Conservation (phyloP, 2,888 invertebrate species). For the Cosmorhoe ocellata region DNA sequence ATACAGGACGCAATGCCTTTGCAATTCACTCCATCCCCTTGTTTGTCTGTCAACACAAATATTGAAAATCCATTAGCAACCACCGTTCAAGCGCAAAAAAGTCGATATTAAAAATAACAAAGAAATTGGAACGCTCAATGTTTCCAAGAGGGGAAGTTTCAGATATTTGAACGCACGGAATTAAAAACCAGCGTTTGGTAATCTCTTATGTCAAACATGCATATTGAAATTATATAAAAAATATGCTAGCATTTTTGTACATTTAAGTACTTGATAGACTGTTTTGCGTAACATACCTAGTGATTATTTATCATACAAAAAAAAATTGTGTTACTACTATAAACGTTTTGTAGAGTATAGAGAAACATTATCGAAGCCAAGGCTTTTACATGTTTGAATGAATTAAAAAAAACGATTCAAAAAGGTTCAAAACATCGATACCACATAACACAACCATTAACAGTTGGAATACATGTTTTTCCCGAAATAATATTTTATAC, state of each 20-base stretch:
- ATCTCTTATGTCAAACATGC: constrained; percentile 5
- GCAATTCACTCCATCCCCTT: constrained; percentile 66
- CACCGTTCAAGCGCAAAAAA: constrained; percentile 66
- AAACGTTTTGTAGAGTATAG: too few relatives aligned
- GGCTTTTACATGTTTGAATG: too few relatives aligned
- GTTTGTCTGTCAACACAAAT: constrained; percentile 77
- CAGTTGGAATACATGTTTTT: constrained; percentile 2
- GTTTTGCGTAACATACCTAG: too few relatives aligned
- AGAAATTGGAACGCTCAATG: constrained; percentile 62
- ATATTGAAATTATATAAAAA: not conserved
- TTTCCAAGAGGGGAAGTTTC: constrained; percentile 56
- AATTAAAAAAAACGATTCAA: too few relatives aligned
- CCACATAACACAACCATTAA: not conserved
- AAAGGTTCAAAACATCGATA: too few relatives aligned
- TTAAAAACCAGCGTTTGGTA: constrained; percentile 32
- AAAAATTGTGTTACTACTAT: too few relatives aligned
- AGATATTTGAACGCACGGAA: constrained; percentile 48
- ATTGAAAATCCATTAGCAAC: constrained; percentile 79
- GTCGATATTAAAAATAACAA: constrained; percentile 75
- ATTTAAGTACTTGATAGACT: too few relatives aligned
- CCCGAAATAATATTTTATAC: constrained; percentile 13
- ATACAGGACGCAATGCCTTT: constrained; percentile 41
- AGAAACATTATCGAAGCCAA: too few relatives aligned
- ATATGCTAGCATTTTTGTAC: too few relatives aligned
- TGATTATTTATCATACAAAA: too few relatives aligned